Conservation (phyloP, 2,888 invertebrate genomes). For the Sminthurides aquaticus region DNA sequence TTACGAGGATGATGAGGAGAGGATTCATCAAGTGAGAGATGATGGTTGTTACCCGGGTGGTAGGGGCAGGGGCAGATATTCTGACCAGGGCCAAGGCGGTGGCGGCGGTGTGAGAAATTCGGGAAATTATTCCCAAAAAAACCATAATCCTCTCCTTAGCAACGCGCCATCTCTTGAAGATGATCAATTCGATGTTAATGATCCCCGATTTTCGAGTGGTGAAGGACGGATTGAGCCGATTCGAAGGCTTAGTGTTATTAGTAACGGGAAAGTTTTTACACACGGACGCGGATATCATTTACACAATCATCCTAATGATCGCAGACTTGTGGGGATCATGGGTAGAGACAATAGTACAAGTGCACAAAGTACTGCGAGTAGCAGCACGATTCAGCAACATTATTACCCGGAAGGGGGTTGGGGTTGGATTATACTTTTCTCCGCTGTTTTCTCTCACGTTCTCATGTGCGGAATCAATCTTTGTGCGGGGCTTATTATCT, state of each 20-base stretch:
- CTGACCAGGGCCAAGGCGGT: neutral
- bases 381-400: conserved; percentile 40
- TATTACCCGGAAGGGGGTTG: conserved; percentile 42
- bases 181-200: conserved; percentile 3
- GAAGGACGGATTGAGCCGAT: neutral
- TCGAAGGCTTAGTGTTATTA: conserved; percentile 20
- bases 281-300: conserved; percentile 22
- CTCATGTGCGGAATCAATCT: conserved; percentile 37
- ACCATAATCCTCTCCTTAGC: neutral
- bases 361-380: conserved; percentile 22
- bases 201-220: neutral
- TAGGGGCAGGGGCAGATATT: neutral
- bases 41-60: neutral
- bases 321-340: conserved; percentile 2
- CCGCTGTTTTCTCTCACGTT: conserved; percentile 35
- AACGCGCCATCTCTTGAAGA: neutral
- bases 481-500: conserved; percentile 32
- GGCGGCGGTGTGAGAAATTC: neutral
- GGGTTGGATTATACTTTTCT: conserved; percentile 38
- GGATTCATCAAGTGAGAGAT: neutral
- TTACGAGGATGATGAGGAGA: conserved; percentile 19
- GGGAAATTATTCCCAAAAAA: neutral
- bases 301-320: conserved; percentile 12
- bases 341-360: conserved; percentile 23
- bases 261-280: conserved; percentile 18